phyloP scores from a whole-genome alignment of 1,140 invertebrate genomes.

The Drosophila subobscura region DNA sequence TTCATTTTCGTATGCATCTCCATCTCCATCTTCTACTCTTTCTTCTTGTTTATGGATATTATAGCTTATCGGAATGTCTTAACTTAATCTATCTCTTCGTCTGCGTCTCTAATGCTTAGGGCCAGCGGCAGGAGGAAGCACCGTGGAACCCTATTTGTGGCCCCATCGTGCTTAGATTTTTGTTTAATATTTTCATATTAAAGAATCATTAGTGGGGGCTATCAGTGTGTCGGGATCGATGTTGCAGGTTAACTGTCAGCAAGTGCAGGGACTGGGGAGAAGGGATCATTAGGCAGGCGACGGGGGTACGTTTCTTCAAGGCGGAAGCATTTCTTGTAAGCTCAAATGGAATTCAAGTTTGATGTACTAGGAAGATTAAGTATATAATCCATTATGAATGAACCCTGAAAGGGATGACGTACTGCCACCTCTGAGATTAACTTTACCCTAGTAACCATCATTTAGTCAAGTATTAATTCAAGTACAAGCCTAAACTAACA shows the following conservation, averaged over 20 bases:
- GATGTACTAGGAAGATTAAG: neutral
- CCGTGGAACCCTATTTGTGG: conserved; percentile 34
- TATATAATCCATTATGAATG: neutral
- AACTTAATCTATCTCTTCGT: conserved; percentile 27
- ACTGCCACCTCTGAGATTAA: too few relatives aligned
- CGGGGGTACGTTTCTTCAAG: conserved; percentile 30
- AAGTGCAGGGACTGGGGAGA: conserved; percentile 30
- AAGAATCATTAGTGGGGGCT: conserved; percentile 46
- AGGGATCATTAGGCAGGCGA: conserved; percentile 1
- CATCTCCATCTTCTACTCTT: conserved; percentile 6
- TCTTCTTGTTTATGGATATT: conserved; percentile 36
- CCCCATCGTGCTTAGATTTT: conserved; percentile 15
- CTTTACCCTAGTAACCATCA: too few relatives aligned
- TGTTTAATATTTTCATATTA: conserved; percentile 55
- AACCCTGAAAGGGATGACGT: too few relatives aligned
- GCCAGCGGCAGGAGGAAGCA: conserved; percentile 8
- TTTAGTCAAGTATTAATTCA: too few relatives aligned
- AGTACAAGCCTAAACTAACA: too few relatives aligned
- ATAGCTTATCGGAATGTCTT: conserved; percentile 53
- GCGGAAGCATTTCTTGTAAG: conserved; percentile 39
- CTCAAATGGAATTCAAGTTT: conserved; percentile 13
- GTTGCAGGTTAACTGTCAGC: conserved; percentile 60
- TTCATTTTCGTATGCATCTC: conserved; percentile 39
- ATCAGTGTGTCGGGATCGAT: conserved; percentile 34
- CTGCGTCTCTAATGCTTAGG: conserved; percentile 13